Percentiles rank a stretch among this genome's conserved stretches.
These are phyloP conservation scores for Listronotus oregonensis DNA, from an alignment of 1,140 invertebrate species.

Conservation along the genomic window DNA sequence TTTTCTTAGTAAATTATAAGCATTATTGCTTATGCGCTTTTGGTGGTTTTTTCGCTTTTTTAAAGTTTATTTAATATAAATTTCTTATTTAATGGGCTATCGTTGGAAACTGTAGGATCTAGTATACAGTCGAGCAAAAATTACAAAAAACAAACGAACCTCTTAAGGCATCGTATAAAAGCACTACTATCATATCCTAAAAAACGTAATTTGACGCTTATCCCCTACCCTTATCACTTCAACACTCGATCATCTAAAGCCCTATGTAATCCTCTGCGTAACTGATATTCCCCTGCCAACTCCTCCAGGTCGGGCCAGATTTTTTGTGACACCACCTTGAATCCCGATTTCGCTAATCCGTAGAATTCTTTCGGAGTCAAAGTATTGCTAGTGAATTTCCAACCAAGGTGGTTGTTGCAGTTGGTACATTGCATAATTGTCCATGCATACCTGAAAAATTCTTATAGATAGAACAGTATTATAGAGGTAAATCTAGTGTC, in stretches of 20 bases:
- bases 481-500: not conserved
- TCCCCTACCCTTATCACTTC: too few relatives aligned
- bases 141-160: too few relatives aligned
- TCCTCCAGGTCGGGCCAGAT: constrained; percentile 1
- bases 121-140: too few relatives aligned
- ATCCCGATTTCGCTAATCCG: constrained; percentile 64
- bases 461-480: constrained; percentile 1
- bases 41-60: too few relatives aligned
- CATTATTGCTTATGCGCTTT: too few relatives aligned
- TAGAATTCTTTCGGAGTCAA: constrained; percentile 73
- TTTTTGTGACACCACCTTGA: constrained; percentile 41
- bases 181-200: too few relatives aligned
- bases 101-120: too few relatives aligned
- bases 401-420: constrained; percentile 76
- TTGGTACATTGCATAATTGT: constrained; percentile 71
- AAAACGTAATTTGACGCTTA: too few relatives aligned
- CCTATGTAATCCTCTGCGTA: constrained; percentile 26
- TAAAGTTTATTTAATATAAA: too few relatives aligned
- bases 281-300: constrained; percentile 11
- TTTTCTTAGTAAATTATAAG: too few relatives aligned
- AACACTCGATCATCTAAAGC: constrained; percentile 2
- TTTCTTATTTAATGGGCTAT: too few relatives aligned
- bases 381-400: constrained; percentile 74
- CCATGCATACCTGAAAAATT: constrained; percentile 73
- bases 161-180: too few relatives aligned